Percentiles rank a stretch among this genome's conserved stretches.
Conservation (phyloP, 2,797 vertebrate genomes). For the Lutjanus argentimaculatus region DNA sequence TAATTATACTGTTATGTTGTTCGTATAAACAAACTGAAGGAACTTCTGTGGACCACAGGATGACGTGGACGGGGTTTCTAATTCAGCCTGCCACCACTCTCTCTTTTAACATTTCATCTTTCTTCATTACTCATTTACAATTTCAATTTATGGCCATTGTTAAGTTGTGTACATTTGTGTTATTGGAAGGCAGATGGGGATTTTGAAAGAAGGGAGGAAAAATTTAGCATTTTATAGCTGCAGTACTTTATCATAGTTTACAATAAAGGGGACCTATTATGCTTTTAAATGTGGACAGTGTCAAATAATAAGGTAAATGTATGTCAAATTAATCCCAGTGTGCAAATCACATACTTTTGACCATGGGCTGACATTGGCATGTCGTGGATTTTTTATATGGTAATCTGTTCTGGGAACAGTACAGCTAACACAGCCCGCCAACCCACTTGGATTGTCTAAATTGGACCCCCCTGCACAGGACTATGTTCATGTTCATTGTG, state of each 20-base stretch:
- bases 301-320: too few species aligned
- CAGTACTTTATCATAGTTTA: not conserved
- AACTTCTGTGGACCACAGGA: slow-evolving; percentile 26
- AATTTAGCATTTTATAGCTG: slow-evolving; percentile 25
- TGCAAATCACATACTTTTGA: too few species aligned
- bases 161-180: not conserved
- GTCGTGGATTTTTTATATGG: too few species aligned
- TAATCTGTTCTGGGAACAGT: too few species aligned
- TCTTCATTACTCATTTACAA: slow-evolving; percentile 11
- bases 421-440: too few species aligned
- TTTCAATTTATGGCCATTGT: not conserved
- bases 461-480: too few species aligned
- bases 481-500: too few species aligned
- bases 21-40: slow-evolving; percentile 61
- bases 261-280: not conserved
- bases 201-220: not conserved
- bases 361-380: too few species aligned
- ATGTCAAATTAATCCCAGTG: too few species aligned
- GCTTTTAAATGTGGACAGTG: too few species aligned
- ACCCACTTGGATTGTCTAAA: too few species aligned
- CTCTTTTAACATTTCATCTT: slow-evolving; percentile 4
- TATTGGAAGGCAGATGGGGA: not conserved
- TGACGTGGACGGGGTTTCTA: not conserved
- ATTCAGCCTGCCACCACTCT: slow-evolving; percentile 13
- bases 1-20: slow-evolving; percentile 64